Evolutionary conservation across 2,113 vertebrate genomes (phyloP).

Genomic region (Propithecus coquereli): DNA sequence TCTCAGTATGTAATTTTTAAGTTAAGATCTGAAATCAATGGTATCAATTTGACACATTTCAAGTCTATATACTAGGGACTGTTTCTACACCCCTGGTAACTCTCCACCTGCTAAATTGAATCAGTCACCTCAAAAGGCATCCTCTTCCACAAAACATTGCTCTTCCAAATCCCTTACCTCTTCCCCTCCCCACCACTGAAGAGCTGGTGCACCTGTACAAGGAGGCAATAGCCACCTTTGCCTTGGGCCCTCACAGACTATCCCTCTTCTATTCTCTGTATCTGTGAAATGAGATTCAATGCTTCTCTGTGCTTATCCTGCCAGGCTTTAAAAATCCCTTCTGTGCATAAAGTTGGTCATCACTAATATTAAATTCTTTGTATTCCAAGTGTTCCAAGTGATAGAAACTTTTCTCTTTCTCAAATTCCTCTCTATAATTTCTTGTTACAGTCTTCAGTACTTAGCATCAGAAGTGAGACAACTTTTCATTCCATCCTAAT

Average conservation of each 20-base stretch:
- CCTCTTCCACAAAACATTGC: background rate
- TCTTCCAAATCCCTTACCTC: background rate
- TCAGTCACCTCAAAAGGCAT: background rate
- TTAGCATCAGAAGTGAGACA: background rate
- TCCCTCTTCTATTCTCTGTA: background rate
- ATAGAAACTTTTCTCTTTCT: background rate
- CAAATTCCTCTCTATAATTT: background rate
- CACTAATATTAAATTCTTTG: background rate
- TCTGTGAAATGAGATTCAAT: background rate
- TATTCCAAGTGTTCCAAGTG: background rate
- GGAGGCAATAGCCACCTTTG: background rate
- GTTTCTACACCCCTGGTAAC: background rate
- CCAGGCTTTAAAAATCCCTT: background rate
- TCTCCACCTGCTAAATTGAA: background rate
- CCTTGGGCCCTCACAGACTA: background rate
- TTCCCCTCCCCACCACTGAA: background rate
- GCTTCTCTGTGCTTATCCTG: background rate
- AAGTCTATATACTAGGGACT: background rate
- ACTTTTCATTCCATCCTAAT: background rate
- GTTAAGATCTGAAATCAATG: background rate
- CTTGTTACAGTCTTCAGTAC: background rate
- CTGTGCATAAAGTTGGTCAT: background rate
- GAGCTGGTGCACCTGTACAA: background rate
- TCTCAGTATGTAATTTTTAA: background rate
- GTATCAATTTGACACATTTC: background rate